phyloP scores from a whole-genome alignment of 2,888 invertebrate species.

The Hypercompe scribonia region DNA sequence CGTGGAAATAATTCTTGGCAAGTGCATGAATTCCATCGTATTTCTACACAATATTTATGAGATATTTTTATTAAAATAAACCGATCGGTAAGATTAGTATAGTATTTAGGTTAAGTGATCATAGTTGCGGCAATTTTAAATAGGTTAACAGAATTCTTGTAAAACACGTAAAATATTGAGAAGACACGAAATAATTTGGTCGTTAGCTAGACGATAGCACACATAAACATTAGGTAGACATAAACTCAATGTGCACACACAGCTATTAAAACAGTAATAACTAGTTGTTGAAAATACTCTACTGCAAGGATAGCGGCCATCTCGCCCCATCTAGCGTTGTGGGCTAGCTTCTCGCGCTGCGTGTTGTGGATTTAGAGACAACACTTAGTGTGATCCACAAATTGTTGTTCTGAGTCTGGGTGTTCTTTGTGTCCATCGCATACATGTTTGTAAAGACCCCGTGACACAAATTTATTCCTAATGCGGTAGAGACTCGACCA shows the following conservation, averaged over 20 bases:
- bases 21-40: not conserved
- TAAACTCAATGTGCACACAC: not conserved
- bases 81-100: not conserved
- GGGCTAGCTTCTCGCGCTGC: too few relatives aligned
- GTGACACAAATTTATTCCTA: too few relatives aligned
- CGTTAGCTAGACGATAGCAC: not conserved
- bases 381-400: too few relatives aligned
- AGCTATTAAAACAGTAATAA: too few relatives aligned
- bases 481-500: too few relatives aligned
- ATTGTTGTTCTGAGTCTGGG: too few relatives aligned
- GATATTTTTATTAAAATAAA: not conserved
- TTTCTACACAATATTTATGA: not conserved
- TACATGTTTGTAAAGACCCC: too few relatives aligned
- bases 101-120: not conserved
- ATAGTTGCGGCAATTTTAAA: not conserved
- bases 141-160: not conserved
- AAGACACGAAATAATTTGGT: not conserved
- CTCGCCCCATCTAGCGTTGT: too few relatives aligned
- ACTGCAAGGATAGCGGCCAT: too few relatives aligned
- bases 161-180: not conserved
- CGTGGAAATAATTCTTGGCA: slow-evolving; percentile 5
- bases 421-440: too few relatives aligned
- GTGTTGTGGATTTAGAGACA: too few relatives aligned
- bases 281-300: too few relatives aligned
- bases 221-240: not conserved